Evolutionary conservation across 2,797 vertebrate species (phyloP), one percentile per base, ranked within the genome.

Genomic region (Psittacula echo): DNA sequence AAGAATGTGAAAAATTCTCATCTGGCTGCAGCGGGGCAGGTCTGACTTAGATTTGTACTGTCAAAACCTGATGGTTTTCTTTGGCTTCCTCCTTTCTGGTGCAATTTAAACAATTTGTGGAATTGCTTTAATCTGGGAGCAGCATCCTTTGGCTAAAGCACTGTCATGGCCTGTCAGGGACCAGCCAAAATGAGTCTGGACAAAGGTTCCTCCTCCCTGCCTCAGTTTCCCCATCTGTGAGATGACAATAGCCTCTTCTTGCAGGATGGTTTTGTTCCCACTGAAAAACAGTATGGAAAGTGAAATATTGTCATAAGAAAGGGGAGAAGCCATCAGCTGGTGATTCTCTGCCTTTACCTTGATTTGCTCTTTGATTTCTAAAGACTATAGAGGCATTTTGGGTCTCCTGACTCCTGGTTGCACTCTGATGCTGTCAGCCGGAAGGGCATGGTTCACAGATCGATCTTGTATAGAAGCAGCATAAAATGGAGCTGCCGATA

Each of bases 1-100:
- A 94, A 73, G 89, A 94, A 94, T 74, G 89, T 74, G 71, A 90
- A 85, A 73, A 88, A 94, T 88, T 67, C 74, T 15, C 85, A 73
- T 91, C 87, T 81, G 74, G 34, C 70, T 88, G 24, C 67, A 67
- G 0, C 3, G 27, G n/a, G 77, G 34, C 70, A 60, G 37, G 19
- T 84, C 85, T n/a, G 17, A 32, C 61, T 84, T 47, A 12, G 8
- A 14, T 4, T 1, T 13, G 24, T 26, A 1, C 53, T 65, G 7
- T 14, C 51, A 41, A 53, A 85, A 48, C 32, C 58, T 42, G 53
- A 32, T 53, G 64, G 19, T 4, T 88, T 68, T 60, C 9, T 67
- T 66, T 73, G 48, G 64, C 74, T 47, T 50, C 60, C 53, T 51
- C 53, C 11, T 23, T 82, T 82, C 48, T 85, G 77, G 18, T 1